Conservation (phyloP, 92 coral and sea anemone genomes). For the Paramuricea clavata region DNA sequence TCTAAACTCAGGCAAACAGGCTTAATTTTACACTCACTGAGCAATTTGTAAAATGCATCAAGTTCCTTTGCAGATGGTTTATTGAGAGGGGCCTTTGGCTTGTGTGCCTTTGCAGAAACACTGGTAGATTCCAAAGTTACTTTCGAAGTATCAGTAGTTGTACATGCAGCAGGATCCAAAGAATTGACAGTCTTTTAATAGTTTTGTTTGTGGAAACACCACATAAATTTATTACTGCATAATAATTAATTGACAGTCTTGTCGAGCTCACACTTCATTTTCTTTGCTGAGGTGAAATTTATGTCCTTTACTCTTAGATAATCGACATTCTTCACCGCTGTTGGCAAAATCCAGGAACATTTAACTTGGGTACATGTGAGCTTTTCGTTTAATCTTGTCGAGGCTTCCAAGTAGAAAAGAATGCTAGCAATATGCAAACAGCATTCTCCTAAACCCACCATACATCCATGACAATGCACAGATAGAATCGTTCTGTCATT, state of each 20-base stretch:
- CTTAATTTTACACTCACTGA: slow-evolving; percentile 48
- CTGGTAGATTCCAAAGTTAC: not conserved
- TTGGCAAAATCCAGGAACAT: slow-evolving; percentile 70
- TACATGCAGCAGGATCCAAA: slow-evolving; percentile 37
- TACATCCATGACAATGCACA: slow-evolving; percentile 42
- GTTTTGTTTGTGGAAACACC: too few relatives aligned
- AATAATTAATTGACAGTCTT: slow-evolving; percentile 27
- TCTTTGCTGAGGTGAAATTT: slow-evolving; percentile 71
- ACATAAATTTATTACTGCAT: too few relatives aligned
- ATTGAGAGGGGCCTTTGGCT: slow-evolving; percentile 26
- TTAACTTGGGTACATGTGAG: slow-evolving; percentile 67
- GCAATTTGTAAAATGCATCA: slow-evolving; percentile 25
- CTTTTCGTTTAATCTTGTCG: slow-evolving; percentile 58
- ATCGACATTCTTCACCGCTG: slow-evolving; percentile 56
- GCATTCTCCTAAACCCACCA: slow-evolving; percentile 50
- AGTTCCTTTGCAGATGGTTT: slow-evolving; percentile 53
- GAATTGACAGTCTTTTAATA: slow-evolving; percentile 32
- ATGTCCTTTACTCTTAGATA: slow-evolving; percentile 67
- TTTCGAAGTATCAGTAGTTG: not conserved
- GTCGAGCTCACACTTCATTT: slow-evolving; percentile 69
- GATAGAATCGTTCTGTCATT: slow-evolving; percentile 44
- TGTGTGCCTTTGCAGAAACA: slow-evolving; percentile 22
- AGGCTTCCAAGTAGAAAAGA: slow-evolving; percentile 39
- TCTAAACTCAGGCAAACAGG: too few relatives aligned
- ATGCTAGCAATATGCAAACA: slow-evolving; percentile 56